Conservation (phyloP, 2,888 invertebrate species). For the Leptothorax acervorum region DNA sequence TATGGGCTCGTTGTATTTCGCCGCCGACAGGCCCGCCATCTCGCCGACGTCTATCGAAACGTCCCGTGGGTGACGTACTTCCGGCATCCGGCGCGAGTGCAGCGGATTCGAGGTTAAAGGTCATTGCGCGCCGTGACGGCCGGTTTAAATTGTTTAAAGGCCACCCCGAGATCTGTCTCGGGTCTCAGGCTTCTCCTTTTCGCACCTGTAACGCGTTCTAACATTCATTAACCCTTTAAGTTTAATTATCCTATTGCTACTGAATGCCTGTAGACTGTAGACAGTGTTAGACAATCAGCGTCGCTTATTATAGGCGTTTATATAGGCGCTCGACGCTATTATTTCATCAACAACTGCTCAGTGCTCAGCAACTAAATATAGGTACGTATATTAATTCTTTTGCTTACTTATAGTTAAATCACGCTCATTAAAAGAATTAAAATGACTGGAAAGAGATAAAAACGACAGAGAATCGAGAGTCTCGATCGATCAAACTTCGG, state of each 20-base stretch:
- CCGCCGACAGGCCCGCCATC: constrained; percentile 62
- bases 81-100: constrained; percentile 15
- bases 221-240: neutral
- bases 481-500: neutral
- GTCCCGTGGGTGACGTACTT: constrained; percentile 21
- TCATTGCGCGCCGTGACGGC: neutral
- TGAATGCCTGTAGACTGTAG: too few relatives aligned
- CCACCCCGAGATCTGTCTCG: neutral
- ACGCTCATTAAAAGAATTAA: too few relatives aligned
- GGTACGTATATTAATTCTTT: too few relatives aligned
- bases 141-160: neutral
- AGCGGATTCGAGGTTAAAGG: neutral
- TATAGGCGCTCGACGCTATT: too few relatives aligned
- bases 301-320: too few relatives aligned
- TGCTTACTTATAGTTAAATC: too few relatives aligned
- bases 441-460: neutral
- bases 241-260: too few relatives aligned
- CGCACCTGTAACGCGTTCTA: neutral
- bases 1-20: constrained; percentile 69
- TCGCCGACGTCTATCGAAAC: neutral
- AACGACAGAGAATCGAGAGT: neutral
- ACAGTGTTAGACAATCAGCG: too few relatives aligned
- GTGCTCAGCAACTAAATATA: too few relatives aligned
- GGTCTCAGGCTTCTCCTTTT: neutral
- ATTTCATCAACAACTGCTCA: too few relatives aligned